Evolutionary conservation across 2,797 vertebrate genomes (phyloP), one percentile per base, ranked within the genome.

Genomic region (Danio tinwini): DNA sequence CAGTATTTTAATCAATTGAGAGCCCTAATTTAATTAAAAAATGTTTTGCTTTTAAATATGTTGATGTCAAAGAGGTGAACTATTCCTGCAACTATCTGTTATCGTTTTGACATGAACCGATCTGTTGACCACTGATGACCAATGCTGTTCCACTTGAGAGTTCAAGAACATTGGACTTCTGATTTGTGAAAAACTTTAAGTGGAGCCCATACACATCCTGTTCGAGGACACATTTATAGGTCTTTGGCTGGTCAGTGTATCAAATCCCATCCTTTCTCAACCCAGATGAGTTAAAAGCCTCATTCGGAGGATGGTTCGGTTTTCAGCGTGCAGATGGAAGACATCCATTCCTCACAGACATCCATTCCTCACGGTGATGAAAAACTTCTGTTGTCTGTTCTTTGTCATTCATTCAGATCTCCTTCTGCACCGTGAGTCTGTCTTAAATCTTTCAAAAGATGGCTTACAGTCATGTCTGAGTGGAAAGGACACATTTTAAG

Each of bases 351-450:
- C 19, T 58, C 40, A 45, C 9, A 47, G 5, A 61, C 10, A 59
- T 49, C 21, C 17, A 39, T 76, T 53, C 17, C 19, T 58, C 40
- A 45, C 9, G 40, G 10, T 0, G 1, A 72, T 29, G 19, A 29
- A 72, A 71, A 55, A 71, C 7, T 0, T 14, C 2, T 74, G 16
- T 74, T 63, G 47, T 64, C 61, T 76, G 49, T 76, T 76, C 59
- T 76, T 55, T 44, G 61, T 44, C 45, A 0, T 65, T 76, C 49
- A 64, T 53, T 76, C n/a, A 76, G 58, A 40, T 52, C 58, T 74
- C 29, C 58, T 52, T 39, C 47, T 55, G 47, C 53, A 44, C 61
- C 0, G 3, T 21, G n/a, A 63, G 16, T 10, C 19, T 45, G 40
- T 58, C 59, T 53, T 63, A 75, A 64, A 75, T 75, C 37, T 75